Conservation (phyloP, 92 coral and sea anemone genomes). For the Blastomussa wellsi region DNA sequence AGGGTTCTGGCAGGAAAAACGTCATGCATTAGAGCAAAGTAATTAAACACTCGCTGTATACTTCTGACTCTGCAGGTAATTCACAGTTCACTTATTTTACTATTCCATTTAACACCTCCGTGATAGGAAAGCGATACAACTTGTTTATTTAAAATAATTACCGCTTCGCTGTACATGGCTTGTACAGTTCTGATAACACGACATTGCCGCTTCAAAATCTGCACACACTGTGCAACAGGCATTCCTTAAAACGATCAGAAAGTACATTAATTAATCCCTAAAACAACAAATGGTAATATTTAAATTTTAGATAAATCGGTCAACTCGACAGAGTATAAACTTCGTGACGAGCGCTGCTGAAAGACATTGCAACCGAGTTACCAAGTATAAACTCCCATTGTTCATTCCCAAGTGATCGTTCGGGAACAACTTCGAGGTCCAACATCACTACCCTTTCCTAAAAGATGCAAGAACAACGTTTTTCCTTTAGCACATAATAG, state of each 20-base stretch:
- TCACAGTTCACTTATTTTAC: too few species aligned
- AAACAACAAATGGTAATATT: neutral
- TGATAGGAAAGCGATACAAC: neutral
- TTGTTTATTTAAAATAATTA: constrained; percentile 29
- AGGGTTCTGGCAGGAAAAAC: constrained; percentile 74
- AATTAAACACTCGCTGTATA: neutral
- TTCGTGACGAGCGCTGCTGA: neutral
- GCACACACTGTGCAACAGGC: constrained; percentile 98
- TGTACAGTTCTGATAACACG: constrained; percentile 92
- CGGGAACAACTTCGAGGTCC: constrained; percentile 98
- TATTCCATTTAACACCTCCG: neutral
- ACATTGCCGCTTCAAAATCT: constrained; percentile 93
- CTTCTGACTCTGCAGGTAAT: too few species aligned
- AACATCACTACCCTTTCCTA: constrained; percentile 53
- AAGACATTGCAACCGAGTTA: constrained; percentile 32
- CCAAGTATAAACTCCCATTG: constrained; percentile 99
- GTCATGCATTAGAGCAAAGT: neutral
- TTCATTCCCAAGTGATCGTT: constrained; percentile 96
- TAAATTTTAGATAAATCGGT: neutral
- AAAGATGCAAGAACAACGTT: neutral
- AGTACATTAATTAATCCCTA: neutral
- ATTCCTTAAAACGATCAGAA: constrained; percentile 63
- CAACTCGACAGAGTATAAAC: neutral
- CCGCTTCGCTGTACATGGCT: constrained; percentile 99
- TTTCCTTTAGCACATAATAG: neutral